These are phyloP conservation scores for Drosophila persimilis DNA, from an alignment of 1,140 invertebrate genomes.

Conservation along the genomic window DNA sequence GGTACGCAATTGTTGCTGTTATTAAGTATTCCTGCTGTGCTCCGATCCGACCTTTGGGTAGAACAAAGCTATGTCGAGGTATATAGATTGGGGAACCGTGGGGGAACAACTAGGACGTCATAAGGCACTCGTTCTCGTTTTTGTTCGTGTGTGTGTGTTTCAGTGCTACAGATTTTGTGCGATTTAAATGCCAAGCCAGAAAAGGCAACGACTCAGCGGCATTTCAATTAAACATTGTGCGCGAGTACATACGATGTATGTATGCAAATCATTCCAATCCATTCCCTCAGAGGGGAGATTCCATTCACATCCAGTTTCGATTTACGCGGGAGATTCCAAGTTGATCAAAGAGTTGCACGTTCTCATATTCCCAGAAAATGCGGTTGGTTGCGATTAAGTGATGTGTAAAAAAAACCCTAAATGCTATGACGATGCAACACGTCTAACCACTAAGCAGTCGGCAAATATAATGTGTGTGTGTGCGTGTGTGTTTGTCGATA, in stretches of 20 bases:
- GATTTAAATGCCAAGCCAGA: constrained; percentile 59
- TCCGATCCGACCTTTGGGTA: constrained; percentile 15
- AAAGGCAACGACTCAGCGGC: constrained; percentile 8
- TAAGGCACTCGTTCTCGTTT: constrained; percentile 63
- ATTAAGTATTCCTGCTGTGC: constrained; percentile 35
- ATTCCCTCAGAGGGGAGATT: constrained; percentile 30
- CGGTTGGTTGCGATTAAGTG: constrained; percentile 2
- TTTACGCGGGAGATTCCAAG: constrained; percentile 16
- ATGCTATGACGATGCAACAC: constrained; percentile 32
- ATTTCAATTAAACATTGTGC: constrained; percentile 6
- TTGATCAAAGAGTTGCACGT: constrained; percentile 9
- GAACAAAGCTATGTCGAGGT: constrained; percentile 45
- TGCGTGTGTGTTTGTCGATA: background rate
- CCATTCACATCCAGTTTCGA: background rate
- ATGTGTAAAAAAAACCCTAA: constrained; percentile 18
- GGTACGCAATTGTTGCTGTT: constrained; percentile 43
- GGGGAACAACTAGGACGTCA: constrained; percentile 44
- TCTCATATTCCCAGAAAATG: too few relatives aligned
- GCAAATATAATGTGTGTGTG: constrained; percentile 23
- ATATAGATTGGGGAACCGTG: constrained; percentile 34
- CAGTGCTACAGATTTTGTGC: constrained; percentile 33
- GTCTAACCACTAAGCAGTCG: constrained; percentile 54
- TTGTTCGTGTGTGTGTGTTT: constrained; percentile 20
- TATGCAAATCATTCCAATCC: background rate
- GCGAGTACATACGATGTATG: constrained; percentile 6